Evolutionary conservation across 2,797 vertebrate species (phyloP), one percentile per base, ranked within the genome.

Genomic region (Vespertilio murinus): DNA sequence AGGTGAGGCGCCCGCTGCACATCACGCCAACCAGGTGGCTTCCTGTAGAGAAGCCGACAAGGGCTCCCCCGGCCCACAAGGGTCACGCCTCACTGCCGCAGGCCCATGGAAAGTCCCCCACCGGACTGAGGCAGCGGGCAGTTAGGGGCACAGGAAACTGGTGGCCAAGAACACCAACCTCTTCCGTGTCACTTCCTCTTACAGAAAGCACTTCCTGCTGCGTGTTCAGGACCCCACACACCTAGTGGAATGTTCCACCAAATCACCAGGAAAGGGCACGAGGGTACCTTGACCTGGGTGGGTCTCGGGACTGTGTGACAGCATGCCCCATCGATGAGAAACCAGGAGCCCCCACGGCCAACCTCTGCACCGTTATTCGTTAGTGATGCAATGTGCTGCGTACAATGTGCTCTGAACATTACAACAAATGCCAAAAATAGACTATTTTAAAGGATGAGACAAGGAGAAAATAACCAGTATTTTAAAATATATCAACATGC

Each of bases 401-500:
- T 33, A 65, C 59, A 6, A 20, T 3, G 23, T 3, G 18, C 11
- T 45, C 40, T 6, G 18, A 11, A 49, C 18, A 22, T 28, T 3
- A 17, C 73, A 28, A 18, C 65, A 61, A 73, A 52, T 2, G 6
- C 33, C 20, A 61, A 67, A 67, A 59, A 6, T 8, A 79, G 49
- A 56, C 33, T n/a, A 64, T 13, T 49, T 47, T 70, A 33, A 30
- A 83, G 23, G 30, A 14, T 38, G 40, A 87, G 35, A 64, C 22
- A 35, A 83, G 73, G 61, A 86, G 69, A 83, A 80, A 90, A 77
- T 12, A 64, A 23, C n/a, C 28, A 40, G 7, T 25, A 30, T 52
- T 83, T 89, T 25, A 8, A 91, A 86, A 75, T 45, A 71, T 12
- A 75, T 33, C 45, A 56, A 83, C 74, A 30, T 18, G 40, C n/a